A percentile compares a stretch with the other conserved stretches of the same genome.
Evolutionary conservation across 1,140 invertebrate genomes (phyloP).

Genomic region (Mycetomoellerius zeteki): DNA sequence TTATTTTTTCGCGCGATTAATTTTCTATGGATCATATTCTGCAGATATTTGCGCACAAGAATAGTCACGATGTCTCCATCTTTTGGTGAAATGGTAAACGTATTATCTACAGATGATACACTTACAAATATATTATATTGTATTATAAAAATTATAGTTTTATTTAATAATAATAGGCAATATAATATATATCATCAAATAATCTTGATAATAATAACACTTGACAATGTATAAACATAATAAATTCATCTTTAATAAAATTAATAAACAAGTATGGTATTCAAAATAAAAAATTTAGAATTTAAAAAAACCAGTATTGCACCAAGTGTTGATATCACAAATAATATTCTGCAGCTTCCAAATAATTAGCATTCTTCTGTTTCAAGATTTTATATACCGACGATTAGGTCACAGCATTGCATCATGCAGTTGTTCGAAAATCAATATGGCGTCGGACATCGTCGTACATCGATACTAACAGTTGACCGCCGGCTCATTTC

Average conservation of each 20-base stretch:
- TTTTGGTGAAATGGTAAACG: not conserved
- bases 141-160: not conserved
- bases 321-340: not conserved
- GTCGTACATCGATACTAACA: not conserved
- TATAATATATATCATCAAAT: not conserved
- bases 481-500: not conserved
- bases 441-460: constrained; percentile 67
- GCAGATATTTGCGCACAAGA: not conserved
- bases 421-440: not conserved
- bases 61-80: not conserved
- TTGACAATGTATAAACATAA: not conserved
- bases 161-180: not conserved
- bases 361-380: not conserved
- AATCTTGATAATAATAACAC: not conserved
- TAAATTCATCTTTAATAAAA: constrained; percentile 16
- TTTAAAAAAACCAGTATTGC: not conserved
- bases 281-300: not conserved
- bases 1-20: no score
- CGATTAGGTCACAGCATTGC: not conserved
- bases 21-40: no score
- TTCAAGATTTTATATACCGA: not conserved
- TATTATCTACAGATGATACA: not conserved
- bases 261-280: not conserved
- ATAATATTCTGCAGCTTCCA: not conserved
- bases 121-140: not conserved